These are phyloP conservation scores for Campoletis raptor DNA, from an alignment of 2,888 invertebrate species.

Conservation along the genomic window DNA sequence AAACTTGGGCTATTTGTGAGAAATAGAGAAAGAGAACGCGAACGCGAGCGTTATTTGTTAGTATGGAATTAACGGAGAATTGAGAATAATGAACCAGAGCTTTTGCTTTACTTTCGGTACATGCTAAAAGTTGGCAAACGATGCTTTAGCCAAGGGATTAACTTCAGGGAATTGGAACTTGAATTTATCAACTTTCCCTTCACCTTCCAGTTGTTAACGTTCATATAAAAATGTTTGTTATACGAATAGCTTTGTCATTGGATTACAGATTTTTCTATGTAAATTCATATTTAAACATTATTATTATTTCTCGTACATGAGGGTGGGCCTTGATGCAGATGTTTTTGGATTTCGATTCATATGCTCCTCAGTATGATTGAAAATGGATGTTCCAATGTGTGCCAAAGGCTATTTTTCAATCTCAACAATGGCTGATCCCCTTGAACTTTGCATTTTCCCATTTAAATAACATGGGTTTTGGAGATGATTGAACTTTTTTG, in stretches of 20 bases:
- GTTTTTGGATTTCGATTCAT: no score
- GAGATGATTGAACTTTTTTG: no score
- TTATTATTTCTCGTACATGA: no score
- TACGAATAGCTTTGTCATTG: background rate
- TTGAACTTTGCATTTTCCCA: no score
- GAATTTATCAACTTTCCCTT: slow-evolving; percentile 7
- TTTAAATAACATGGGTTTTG: no score
- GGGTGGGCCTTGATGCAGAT: no score
- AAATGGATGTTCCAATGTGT: no score
- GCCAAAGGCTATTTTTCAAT: no score
- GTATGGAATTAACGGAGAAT: slow-evolving; percentile 35
- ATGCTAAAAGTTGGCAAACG: background rate
- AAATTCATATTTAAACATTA: no score
- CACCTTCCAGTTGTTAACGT: background rate
- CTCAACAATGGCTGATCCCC: no score
- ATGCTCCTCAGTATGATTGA: no score
- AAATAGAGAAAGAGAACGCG: slow-evolving; percentile 15
- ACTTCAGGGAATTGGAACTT: slow-evolving; percentile 10
- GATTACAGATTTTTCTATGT: background rate
- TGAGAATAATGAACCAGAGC: slow-evolving; percentile 48
- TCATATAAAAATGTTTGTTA: background rate
- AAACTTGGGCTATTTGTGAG: slow-evolving; percentile 7
- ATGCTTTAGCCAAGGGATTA: background rate
- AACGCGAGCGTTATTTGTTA: slow-evolving; percentile 50
- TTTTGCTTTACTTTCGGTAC: background rate